phyloP scores from a whole-genome alignment of 1,140 invertebrate species.

The Lepidurus couesii region DNA sequence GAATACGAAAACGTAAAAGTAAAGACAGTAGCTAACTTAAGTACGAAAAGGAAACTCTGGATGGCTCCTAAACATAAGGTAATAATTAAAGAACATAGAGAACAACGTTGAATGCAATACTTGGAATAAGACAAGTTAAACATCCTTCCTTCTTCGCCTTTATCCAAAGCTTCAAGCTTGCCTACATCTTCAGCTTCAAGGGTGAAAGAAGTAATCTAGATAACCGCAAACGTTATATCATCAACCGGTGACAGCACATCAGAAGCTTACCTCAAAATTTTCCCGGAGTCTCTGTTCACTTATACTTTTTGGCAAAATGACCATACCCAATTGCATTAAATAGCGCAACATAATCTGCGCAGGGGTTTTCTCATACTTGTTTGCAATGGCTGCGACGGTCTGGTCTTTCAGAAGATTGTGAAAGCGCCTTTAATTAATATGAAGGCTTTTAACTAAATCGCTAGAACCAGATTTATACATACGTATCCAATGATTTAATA shows the following conservation, averaged over 20 bases:
- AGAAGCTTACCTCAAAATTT: slow-evolving; percentile 47
- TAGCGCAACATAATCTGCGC: slow-evolving; percentile 74
- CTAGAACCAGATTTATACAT: neutral
- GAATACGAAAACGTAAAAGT: neutral
- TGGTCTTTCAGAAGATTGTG: slow-evolving; percentile 42
- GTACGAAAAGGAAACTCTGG: slow-evolving; percentile 25
- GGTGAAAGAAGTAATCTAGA: slow-evolving; percentile 55
- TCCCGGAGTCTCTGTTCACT: slow-evolving; percentile 61
- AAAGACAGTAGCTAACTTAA: neutral
- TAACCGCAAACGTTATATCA: neutral
- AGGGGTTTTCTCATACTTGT: slow-evolving; percentile 59
- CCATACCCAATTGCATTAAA: slow-evolving; percentile 62
- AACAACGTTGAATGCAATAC: neutral
- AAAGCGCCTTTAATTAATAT: slow-evolving; percentile 29
- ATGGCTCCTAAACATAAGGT: neutral
- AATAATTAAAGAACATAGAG: neutral
- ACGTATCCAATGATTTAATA: slow-evolving; percentile 23
- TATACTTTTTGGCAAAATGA: slow-evolving; percentile 78
- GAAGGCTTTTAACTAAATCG: neutral
- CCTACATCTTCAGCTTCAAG: slow-evolving; percentile 51
- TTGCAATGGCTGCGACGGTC: slow-evolving; percentile 60
- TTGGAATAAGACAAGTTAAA: slow-evolving; percentile 52
- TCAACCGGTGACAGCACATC: neutral
- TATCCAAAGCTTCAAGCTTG: slow-evolving; percentile 51
- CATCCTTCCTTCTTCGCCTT: slow-evolving; percentile 52